Base-by-base conservation (phyloP, 2,113 vertebrate species). In the Campylomormyrus tamandua region DNA sequence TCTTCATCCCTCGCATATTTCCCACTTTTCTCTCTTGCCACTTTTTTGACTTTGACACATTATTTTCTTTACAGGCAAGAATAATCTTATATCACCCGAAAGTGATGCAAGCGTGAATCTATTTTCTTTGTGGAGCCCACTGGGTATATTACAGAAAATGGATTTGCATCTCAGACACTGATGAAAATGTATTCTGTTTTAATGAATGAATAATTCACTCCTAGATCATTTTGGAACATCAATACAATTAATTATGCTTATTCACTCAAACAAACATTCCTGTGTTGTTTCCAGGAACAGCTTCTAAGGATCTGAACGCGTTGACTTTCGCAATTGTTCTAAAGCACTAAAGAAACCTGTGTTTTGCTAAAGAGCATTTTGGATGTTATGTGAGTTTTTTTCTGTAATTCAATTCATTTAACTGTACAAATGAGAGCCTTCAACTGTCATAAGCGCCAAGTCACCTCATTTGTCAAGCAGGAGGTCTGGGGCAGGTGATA, bases 41-140 rank as follows among this genome's bases (percentile, higher is more conserved):
- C 91, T 92, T 92, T 92, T 92, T 89, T 89, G 58, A 92, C 90
- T 92, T 92, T 94, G 94, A 94, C 94, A 92, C 93, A 94, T 94
- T 83, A 93, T 94, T 95, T 92, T 90, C 92, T 91, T 1, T 10
- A 27, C 90, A 89, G 62, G 77, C 31, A 92, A 93, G 91, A 93
- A 91, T 92, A 87, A 83, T 91, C 83, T 90, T 89, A 90, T 92
- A 93, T 94, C 93, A 92, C 90, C 92, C 62, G 89, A 90, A 89
- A 91, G 86, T 83, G 92, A 91, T 91, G 83, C 39, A 49, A 21
- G 83, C 58, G 77, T 87, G 91, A 91, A 92, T 92, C 92, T 89
- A 92, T 92, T 90, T 27, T 91, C 91, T 87, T 89, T 3, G 74
- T 84, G 92, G 74, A 92, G 92, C 91, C 88, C 45, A 89, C 19